These are phyloP conservation scores for Timema cristinae DNA, from an alignment of 2,888 invertebrate genomes.

Conservation along the genomic window DNA sequence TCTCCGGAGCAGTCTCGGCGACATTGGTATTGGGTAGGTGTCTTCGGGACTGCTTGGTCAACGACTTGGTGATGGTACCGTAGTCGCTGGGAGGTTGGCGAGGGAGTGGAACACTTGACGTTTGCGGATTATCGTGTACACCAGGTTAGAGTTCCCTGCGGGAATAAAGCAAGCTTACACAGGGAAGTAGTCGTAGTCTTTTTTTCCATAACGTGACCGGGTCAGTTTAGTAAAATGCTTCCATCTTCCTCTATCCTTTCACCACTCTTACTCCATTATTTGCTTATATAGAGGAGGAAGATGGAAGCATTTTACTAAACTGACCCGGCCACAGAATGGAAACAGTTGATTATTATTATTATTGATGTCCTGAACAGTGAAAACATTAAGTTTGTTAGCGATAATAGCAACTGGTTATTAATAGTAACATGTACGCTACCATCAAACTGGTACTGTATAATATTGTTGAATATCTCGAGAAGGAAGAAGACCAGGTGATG, in stretches of 20 bases:
- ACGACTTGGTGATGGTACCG: slow-evolving; percentile 77
- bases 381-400: background rate
- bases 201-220: too few relatives aligned
- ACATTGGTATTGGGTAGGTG: slow-evolving; percentile 42
- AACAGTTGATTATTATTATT: too few relatives aligned
- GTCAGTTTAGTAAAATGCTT: too few relatives aligned
- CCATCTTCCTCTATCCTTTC: too few relatives aligned
- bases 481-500: slow-evolving; percentile 98
- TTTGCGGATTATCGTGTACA: slow-evolving; percentile 98
- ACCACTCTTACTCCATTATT: too few relatives aligned
- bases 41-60: slow-evolving; percentile 52
- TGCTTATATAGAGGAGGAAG: too few relatives aligned
- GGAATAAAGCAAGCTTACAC: slow-evolving; percentile 20
- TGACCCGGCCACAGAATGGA: too few relatives aligned
- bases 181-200: slow-evolving; percentile 9
- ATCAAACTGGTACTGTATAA: slow-evolving; percentile 99
- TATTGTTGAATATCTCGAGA: slow-evolving; percentile 98
- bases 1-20: slow-evolving; percentile 56
- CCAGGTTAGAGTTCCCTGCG: slow-evolving; percentile 92
- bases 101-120: slow-evolving; percentile 96
- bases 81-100: slow-evolving; percentile 94
- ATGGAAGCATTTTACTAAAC: too few relatives aligned
- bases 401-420: too few relatives aligned
- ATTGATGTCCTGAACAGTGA: background rate
- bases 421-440: slow-evolving; percentile 47